Conservation (phyloP, 2,888 invertebrate genomes). For the Diaphora mendica region DNA sequence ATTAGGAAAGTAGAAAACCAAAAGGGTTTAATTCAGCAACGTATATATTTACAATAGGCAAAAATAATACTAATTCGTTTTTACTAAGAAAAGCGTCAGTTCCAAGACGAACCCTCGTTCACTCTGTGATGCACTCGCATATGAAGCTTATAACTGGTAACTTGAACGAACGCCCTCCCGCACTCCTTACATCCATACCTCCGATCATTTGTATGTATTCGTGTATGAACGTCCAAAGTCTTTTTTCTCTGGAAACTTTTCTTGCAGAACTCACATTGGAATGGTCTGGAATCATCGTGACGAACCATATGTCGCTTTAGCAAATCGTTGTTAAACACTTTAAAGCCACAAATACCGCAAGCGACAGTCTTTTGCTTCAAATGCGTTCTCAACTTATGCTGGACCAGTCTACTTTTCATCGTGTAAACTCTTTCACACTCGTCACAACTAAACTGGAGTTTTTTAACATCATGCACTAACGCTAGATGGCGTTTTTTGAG, state of each 20-base stretch:
- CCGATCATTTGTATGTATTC: conserved; percentile 86
- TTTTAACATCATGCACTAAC: conserved; percentile 69
- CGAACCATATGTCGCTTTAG: conserved; percentile 84
- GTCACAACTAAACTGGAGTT: conserved; percentile 69
- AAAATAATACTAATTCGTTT: neutral
- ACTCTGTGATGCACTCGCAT: conserved; percentile 81
- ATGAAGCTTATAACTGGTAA: conserved; percentile 86
- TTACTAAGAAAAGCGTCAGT: neutral
- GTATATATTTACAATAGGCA: neutral
- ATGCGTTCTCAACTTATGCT: conserved; percentile 72
- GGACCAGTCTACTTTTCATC: conserved; percentile 61
- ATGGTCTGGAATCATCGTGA: conserved; percentile 85
- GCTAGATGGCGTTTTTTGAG: conserved; percentile 72
- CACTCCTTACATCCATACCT: conserved; percentile 81
- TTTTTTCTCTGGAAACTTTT: conserved; percentile 87
- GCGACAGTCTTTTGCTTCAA: conserved; percentile 67
- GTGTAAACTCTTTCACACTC: conserved; percentile 68
- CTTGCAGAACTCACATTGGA: conserved; percentile 84
- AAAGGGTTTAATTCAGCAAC: neutral
- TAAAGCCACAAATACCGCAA: conserved; percentile 75
- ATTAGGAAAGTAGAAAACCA: neutral
- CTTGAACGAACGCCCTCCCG: conserved; percentile 85
- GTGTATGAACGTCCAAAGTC: conserved; percentile 82
- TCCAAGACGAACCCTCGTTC: conserved; percentile 41
- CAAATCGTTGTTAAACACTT: conserved; percentile 75